Base-by-base conservation (phyloP, 2,888 invertebrate genomes). In the Ptychoptera albimana region DNA sequence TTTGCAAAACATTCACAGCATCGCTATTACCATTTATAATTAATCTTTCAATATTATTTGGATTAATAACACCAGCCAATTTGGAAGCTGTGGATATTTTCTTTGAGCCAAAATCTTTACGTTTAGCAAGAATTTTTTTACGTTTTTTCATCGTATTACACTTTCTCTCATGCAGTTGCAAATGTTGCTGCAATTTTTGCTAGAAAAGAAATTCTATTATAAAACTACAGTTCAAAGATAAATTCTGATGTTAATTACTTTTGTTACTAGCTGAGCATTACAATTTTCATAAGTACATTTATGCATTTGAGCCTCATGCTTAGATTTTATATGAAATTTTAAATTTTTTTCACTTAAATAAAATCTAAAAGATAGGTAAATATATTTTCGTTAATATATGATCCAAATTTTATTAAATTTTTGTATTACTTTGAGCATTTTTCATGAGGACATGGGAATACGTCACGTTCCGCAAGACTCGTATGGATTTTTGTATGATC, bases 311-410 rank as follows among this genome's bases (percentile, higher is more conserved):
- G 68, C 68, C 13, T 68, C 55, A 53, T 78, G 78, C 32, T 62
- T 67, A 2, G 60, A 60, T 45, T 62, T 51, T 45, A 75, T 63
- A 50, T 78, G 78, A 44, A 69, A 66, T 2, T 63, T 66, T 14
- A 78, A 61, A 61, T 75, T 77, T 37, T 64, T 67, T 50, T 69
- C 69, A 48, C 68, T 69, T 6, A 65, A 60, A 55, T 75, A 78
- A 45, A 59, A 57, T 40, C 71, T 32, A n/a, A 3, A n/a, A 32
- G 9, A 32, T n/a, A n/a, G n/a, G n/a, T n/a, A n/a, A n/a, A n/a
- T n/a, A n/a, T n/a, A n/a, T n/a, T n/a, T n/a, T n/a, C n/a, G n/a
- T n/a, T n/a, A n/a, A n/a, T n/a, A n/a, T n/a, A n/a, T n/a, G n/a
- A n/a, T n/a, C n/a, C n/a, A n/a, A n/a, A n/a, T n/a, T n/a, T n/a